These are phyloP conservation scores for Macrotus californicus DNA, from an alignment of 2,113 vertebrate genomes.

Conservation along the genomic window DNA sequence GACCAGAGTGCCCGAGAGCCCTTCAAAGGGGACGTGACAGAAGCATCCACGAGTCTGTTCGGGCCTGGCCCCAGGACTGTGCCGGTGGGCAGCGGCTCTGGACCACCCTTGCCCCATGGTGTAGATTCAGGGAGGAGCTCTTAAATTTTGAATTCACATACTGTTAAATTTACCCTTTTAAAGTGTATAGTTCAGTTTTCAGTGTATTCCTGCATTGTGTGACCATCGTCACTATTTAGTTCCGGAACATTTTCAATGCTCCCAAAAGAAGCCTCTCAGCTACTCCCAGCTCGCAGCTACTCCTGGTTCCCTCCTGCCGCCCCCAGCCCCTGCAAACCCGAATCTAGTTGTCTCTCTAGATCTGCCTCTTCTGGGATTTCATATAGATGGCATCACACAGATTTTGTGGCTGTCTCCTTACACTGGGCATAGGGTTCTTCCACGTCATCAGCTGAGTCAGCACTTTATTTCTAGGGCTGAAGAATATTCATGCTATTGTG, in stretches of 20 bases:
- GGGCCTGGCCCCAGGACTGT: neutral
- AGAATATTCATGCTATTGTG: no score
- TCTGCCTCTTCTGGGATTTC: neutral
- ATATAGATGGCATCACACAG: neutral
- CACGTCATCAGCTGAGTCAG: neutral
- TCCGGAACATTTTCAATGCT: neutral
- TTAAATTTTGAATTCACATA: neutral
- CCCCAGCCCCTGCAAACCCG: neutral
- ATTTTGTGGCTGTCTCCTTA: neutral
- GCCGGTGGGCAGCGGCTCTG: neutral
- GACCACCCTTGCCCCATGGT: neutral
- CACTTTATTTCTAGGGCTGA: neutral
- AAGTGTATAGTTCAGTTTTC: neutral
- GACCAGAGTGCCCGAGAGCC: rapidly evolving
- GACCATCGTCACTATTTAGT: neutral
- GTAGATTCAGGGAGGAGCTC: neutral
- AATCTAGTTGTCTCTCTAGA: neutral
- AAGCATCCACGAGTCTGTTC: no score
- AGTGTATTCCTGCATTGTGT: neutral
- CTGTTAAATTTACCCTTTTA: neutral
- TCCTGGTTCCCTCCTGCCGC: neutral
- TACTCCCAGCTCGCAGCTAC: no score
- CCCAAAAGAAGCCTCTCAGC: neutral
- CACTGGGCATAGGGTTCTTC: neutral
- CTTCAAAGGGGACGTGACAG: no score